Conservation (phyloP, 2,888 invertebrate species). For the Ligdia adustata region DNA sequence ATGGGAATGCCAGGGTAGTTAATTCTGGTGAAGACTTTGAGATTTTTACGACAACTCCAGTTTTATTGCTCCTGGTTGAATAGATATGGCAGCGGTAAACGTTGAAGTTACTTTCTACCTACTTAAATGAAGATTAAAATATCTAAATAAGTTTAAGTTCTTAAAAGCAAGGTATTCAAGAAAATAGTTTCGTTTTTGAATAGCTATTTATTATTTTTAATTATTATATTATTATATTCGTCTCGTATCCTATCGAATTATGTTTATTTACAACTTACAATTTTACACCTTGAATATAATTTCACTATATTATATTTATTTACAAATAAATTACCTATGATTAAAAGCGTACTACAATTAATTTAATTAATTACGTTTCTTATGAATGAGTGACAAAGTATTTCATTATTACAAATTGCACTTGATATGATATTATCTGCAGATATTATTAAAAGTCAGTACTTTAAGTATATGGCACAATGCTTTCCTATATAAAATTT, state of each 20-base stretch:
- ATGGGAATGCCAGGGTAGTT: background rate
- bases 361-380: background rate
- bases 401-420: slow-evolving; percentile 10
- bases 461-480: slow-evolving; percentile 33
- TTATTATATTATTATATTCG: too few relatives aligned
- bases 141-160: too few relatives aligned
- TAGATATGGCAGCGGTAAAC: slow-evolving; percentile 24
- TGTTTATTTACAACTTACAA: too few relatives aligned
- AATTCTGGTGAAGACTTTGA: background rate
- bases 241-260: too few relatives aligned
- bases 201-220: background rate
- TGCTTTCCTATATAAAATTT: slow-evolving; percentile 10
- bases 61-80: slow-evolving; percentile 20
- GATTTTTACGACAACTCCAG: slow-evolving; percentile 2
- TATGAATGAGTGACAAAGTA: too few relatives aligned
- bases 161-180: too few relatives aligned
- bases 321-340: slow-evolving; percentile 27
- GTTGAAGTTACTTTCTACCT: background rate
- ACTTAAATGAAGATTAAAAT: background rate
- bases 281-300: too few relatives aligned
- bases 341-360: background rate
- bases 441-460: too few relatives aligned
- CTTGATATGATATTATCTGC: background rate
- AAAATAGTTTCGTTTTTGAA: background rate
- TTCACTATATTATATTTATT: too few relatives aligned